Percentiles rank a stretch among this genome's conserved stretches.
phyloP scores from a whole-genome alignment of 2,888 invertebrate species.

The Slavum lentiscoides region DNA sequence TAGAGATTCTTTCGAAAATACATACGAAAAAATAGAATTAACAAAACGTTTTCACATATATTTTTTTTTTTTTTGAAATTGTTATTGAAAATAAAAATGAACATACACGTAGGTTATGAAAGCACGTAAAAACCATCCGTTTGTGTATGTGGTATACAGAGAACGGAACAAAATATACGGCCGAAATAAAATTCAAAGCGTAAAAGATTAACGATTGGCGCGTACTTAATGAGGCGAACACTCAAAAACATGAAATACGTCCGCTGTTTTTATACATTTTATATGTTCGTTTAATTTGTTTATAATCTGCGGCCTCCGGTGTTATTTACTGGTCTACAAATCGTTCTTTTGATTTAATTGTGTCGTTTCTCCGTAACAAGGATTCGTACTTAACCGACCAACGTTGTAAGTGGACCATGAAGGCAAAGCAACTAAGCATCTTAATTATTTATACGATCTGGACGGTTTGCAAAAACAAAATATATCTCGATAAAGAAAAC shows the following conservation, averaged over 20 bases:
- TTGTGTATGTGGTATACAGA: neutral
- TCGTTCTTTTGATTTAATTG: slow-evolving; percentile 47
- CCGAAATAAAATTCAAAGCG: slow-evolving; percentile 38
- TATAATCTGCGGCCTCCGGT: slow-evolving; percentile 35
- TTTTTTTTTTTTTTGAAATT: too few species aligned
- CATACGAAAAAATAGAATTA: too few species aligned
- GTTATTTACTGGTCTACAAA: slow-evolving; percentile 46
- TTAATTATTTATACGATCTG: slow-evolving; percentile 19
- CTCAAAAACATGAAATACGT: slow-evolving; percentile 48
- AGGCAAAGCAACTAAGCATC: slow-evolving; percentile 7
- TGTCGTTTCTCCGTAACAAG: slow-evolving; percentile 28
- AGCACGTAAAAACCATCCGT: slow-evolving; percentile 1
- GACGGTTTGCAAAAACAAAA: neutral
- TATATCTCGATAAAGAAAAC: too few species aligned
- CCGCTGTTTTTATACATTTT: slow-evolving; percentile 38
- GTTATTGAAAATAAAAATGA: too few species aligned
- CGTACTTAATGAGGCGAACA: slow-evolving; percentile 44
- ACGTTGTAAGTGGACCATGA: slow-evolving; percentile 32
- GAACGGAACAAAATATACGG: neutral
- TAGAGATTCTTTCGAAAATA: too few species aligned
- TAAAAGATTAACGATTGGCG: slow-evolving; percentile 51
- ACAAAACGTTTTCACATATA: too few species aligned
- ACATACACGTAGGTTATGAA: neutral
- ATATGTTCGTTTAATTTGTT: slow-evolving; percentile 45
- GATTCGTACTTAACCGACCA: slow-evolving; percentile 44